Evolutionary conservation across 2,797 vertebrate species (phyloP).

Genomic region (Scarus forsteni): DNA sequence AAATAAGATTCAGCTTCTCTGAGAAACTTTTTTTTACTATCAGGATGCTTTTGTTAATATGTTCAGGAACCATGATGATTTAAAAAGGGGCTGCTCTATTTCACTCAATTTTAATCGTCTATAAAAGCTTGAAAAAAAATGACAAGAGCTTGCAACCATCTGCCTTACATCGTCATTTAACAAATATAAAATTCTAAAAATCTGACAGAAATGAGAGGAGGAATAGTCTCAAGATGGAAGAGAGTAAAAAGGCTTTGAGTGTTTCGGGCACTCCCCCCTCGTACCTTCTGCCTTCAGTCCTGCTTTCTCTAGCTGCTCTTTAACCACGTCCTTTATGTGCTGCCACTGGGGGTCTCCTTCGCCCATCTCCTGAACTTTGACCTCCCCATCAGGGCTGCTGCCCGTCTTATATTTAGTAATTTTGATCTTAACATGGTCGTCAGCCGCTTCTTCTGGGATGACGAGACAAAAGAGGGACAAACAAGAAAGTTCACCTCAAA

Average conservation of each 20-base stretch:
- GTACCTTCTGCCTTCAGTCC: slow-evolving; percentile 97
- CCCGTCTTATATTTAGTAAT: slow-evolving; percentile 92
- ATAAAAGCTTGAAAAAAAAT: neutral
- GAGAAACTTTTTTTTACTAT: neutral
- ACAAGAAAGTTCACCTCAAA: slow-evolving; percentile 78
- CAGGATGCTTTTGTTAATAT: neutral
- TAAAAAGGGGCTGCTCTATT: too few species aligned
- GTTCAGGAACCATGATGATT: neutral
- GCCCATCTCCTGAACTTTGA: slow-evolving; percentile 92
- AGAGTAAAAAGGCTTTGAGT: slow-evolving; percentile 68
- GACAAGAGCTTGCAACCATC: neutral
- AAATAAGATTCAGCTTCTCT: neutral
- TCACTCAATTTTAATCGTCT: neutral
- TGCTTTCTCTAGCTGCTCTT: slow-evolving; percentile 96
- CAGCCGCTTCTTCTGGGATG: slow-evolving; percentile 82
- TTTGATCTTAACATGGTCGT: slow-evolving; percentile 93
- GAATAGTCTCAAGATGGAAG: slow-evolving; percentile 56
- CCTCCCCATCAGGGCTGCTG: slow-evolving; percentile 87
- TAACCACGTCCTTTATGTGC: slow-evolving; percentile 95
- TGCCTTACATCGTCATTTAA: neutral
- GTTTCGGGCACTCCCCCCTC: slow-evolving; percentile 64
- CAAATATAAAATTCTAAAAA: slow-evolving; percentile 1
- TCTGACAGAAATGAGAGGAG: slow-evolving; percentile 41
- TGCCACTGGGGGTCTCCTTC: slow-evolving; percentile 92
- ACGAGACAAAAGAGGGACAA: slow-evolving; percentile 82